Conservation (phyloP, 2,888 invertebrate genomes). For the Caenorhabditis becei region DNA sequence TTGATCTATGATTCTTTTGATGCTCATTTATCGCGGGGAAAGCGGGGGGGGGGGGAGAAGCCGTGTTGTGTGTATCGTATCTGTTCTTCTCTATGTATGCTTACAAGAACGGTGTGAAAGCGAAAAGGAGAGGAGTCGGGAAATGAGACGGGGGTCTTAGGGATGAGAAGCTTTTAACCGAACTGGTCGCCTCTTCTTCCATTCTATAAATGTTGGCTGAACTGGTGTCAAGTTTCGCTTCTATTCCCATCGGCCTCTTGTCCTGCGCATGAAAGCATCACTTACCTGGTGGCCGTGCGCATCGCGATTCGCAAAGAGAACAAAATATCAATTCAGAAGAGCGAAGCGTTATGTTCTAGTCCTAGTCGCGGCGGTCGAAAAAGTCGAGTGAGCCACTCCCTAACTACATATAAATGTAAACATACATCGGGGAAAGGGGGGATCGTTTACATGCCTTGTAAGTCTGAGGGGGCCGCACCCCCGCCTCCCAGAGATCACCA, state of each 20-base stretch:
- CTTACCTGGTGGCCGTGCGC: slow-evolving; percentile 50
- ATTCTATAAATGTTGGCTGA: slow-evolving; percentile 49
- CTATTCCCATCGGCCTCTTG: slow-evolving; percentile 21
- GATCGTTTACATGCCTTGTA: slow-evolving; percentile 61
- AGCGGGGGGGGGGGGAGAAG: slow-evolving; percentile 6
- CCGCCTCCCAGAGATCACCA: slow-evolving; percentile 28
- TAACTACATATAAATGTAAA: slow-evolving; percentile 60
- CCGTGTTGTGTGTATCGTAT: slow-evolving; percentile 45
- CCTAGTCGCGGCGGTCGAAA: slow-evolving; percentile 16
- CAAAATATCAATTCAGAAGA: slow-evolving; percentile 50
- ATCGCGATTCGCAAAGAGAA: neutral
- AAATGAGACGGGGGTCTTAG: neutral
- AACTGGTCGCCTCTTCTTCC: slow-evolving; percentile 39
- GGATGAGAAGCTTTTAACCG: slow-evolving; percentile 29
- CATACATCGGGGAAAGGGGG: slow-evolving; percentile 23
- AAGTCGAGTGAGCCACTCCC: slow-evolving; percentile 60
- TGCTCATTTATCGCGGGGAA: slow-evolving; percentile 30
- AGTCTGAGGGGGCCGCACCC: slow-evolving; percentile 48
- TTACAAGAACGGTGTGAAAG: slow-evolving; percentile 48
- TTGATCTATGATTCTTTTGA: slow-evolving; percentile 58
- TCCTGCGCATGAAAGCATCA: slow-evolving; percentile 45
- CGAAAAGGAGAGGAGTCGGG: neutral
- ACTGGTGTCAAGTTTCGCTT: slow-evolving; percentile 54
- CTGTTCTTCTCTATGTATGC: slow-evolving; percentile 36
- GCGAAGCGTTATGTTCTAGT: slow-evolving; percentile 3